Evolutionary conservation across 1,140 invertebrate genomes (phyloP).

Genomic region (Pseudomyrmex flavicornis): DNA sequence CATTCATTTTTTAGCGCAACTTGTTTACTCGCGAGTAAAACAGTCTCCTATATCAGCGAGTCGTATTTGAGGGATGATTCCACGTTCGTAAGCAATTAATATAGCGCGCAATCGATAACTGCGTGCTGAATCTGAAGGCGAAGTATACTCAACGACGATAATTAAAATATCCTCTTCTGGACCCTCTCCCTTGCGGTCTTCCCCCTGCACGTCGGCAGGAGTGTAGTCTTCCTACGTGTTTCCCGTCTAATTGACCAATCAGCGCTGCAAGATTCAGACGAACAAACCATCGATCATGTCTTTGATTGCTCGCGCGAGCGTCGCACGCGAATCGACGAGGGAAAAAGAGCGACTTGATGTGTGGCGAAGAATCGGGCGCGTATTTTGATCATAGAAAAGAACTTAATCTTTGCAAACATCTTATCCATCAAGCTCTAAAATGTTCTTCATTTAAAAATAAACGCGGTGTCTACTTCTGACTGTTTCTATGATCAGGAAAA

Average conservation of each 20-base stretch:
- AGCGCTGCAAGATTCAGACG: constrained; percentile 81
- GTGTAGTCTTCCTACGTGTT: constrained; percentile 82
- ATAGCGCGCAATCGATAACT: constrained; percentile 80
- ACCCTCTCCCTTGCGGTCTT: constrained; percentile 74
- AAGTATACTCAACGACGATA: constrained; percentile 79
- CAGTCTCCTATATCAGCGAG: constrained; percentile 28
- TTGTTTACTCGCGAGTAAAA: neutral
- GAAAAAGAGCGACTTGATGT: constrained; percentile 13
- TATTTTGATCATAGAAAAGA: constrained; percentile 11
- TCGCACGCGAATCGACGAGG: constrained; percentile 23
- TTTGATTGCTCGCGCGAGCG: constrained; percentile 78
- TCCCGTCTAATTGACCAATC: constrained; percentile 85
- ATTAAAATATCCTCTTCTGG: constrained; percentile 84
- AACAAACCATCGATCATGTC: constrained; percentile 82
- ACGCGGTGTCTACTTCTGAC: neutral
- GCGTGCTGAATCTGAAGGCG: constrained; percentile 72
- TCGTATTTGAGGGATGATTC: constrained; percentile 58
- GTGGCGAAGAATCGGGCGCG: constrained; percentile 4
- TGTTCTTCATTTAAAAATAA: neutral
- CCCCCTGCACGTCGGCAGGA: constrained; percentile 68
- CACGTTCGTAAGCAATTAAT: constrained; percentile 80
- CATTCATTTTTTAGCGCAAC: constrained; percentile 9
- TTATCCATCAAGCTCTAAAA: constrained; percentile 21
- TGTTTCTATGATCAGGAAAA: constrained; percentile 18
- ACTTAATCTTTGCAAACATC: constrained; percentile 2